A percentile compares a stretch with the other conserved stretches of the same genome.
Conservation (phyloP, 2,797 vertebrate species). For the Lagocephalus sceleratus region DNA sequence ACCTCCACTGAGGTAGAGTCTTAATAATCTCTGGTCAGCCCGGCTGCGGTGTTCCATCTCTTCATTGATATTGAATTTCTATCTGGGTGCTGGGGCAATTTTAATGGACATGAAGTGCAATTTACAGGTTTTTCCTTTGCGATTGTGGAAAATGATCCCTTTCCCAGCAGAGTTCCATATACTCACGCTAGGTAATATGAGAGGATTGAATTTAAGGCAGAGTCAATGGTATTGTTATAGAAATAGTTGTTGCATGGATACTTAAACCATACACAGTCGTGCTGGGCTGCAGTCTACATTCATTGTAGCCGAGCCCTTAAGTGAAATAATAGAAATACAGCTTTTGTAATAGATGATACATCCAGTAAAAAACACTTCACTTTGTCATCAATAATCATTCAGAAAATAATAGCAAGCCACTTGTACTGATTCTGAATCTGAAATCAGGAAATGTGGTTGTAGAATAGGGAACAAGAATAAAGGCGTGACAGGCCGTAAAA, state of each 20-base stretch:
- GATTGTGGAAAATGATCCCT: slow-evolving; percentile 47
- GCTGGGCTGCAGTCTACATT: neutral
- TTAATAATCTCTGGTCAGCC: slow-evolving; percentile 23
- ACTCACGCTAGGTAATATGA: slow-evolving; percentile 14
- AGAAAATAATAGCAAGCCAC: neutral
- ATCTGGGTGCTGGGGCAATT: slow-evolving; percentile 21
- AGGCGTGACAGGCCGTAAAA: no score
- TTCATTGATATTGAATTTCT: slow-evolving; percentile 36
- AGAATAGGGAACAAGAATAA: no score
- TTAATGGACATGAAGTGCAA: slow-evolving; percentile 40
- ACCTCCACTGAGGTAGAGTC: slow-evolving; percentile 9
- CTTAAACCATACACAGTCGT: neutral
- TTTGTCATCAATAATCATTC: neutral
- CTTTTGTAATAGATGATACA: no score
- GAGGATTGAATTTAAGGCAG: slow-evolving; percentile 27
- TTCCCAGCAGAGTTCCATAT: slow-evolving; percentile 25
- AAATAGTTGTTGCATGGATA: slow-evolving; percentile 19
- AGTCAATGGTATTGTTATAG: slow-evolving; percentile 28
- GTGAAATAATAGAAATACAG: neutral
- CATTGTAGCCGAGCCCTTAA: neutral
- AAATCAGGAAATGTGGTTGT: no score
- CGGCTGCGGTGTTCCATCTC: slow-evolving; percentile 20
- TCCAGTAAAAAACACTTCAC: no score
- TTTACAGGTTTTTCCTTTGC: slow-evolving; percentile 39
- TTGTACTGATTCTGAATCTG: no score